Conservation (phyloP, 2,113 vertebrate genomes). For the Hippocampus mohnikei region DNA sequence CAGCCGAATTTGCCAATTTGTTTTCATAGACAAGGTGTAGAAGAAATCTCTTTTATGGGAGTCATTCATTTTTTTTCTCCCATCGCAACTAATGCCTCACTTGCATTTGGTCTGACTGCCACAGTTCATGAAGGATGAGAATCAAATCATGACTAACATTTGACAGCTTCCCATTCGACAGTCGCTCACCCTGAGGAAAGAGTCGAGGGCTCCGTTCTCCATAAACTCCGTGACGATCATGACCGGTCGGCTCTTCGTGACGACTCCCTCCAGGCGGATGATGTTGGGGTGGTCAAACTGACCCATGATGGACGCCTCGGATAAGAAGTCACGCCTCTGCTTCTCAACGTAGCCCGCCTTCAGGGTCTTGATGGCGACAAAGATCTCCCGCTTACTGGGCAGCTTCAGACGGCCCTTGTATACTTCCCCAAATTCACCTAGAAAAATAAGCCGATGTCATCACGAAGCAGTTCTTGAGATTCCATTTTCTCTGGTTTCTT, state of each 20-base stretch:
- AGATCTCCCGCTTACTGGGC: slow-evolving; percentile 93
- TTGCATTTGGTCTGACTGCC: neutral
- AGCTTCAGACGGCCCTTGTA: slow-evolving; percentile 96
- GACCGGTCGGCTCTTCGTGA: slow-evolving; percentile 95
- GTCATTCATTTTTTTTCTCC: slow-evolving; percentile 26
- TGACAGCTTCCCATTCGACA: neutral
- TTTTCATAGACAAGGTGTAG: neutral
- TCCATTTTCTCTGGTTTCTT: slow-evolving; percentile 18
- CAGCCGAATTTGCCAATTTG: slow-evolving; percentile 1
- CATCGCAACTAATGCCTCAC: neutral
- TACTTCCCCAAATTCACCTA: slow-evolving; percentile 97
- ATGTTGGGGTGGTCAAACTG: slow-evolving; percentile 99
- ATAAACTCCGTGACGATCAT: slow-evolving; percentile 99
- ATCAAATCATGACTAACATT: neutral
- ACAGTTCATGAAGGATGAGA: neutral
- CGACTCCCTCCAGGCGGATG: slow-evolving; percentile 93
- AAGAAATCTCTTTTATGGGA: slow-evolving; percentile 22
- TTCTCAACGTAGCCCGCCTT: slow-evolving; percentile 96
- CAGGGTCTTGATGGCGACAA: slow-evolving; percentile 95
- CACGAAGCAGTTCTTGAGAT: slow-evolving; percentile 8
- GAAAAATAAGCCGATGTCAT: neutral
- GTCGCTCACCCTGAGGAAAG: slow-evolving; percentile 88
- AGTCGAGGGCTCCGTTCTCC: slow-evolving; percentile 97
- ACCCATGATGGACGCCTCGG: slow-evolving; percentile 98
- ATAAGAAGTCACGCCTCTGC: slow-evolving; percentile 94